Base-by-base conservation (phyloP, 2,797 vertebrate species). In the Acestrorhynchus altus region DNA sequence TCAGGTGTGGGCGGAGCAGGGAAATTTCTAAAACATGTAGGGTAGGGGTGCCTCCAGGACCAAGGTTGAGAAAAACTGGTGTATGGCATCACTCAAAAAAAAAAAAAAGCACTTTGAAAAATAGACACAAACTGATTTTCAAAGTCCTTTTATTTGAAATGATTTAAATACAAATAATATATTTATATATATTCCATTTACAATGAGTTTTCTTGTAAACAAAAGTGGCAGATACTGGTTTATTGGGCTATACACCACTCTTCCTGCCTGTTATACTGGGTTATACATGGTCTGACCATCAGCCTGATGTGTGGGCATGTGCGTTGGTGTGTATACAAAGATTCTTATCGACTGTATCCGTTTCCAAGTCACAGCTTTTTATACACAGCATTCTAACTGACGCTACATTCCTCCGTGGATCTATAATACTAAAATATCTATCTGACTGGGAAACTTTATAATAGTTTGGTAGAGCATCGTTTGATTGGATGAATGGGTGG, bases 121-220 rank as follows among this genome's bases (percentile, higher is more conserved):
- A n/a, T n/a, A 76, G 46, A n/a, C 13, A 76, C 69, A 76, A 13
- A 44, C 61, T 61, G 57, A 91, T 83, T 93, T 94, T 91, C 92
- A 94, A 92, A 93, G 86, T 92, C 91, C 83, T 92, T 98, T 98
- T 97, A 98, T 96, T 98, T 96, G 94, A 94, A 96, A 93, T 94
- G 95, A 95, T 87, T 94, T 93, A 94, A 95, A 95, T 96, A 98
- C 95, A 97, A 96, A 96, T 94, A 95, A 92, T 95, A 92, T 95
- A 93, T 93, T 90, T 61, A 61, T 61, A 61, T 61, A 60, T 60
- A 59, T 93, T 95, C 93, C 91, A 94, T 92, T 95, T 95, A 92
- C 94, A 96, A 93, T 94, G 94, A 95, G 93, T 92, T 94, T 92
- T 94, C 94, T 94, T 95, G 93, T 94, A 94, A 95, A 94, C 94